Evolutionary conservation across 2,113 vertebrate species (phyloP).

Genomic region (Lampris incognitus): DNA sequence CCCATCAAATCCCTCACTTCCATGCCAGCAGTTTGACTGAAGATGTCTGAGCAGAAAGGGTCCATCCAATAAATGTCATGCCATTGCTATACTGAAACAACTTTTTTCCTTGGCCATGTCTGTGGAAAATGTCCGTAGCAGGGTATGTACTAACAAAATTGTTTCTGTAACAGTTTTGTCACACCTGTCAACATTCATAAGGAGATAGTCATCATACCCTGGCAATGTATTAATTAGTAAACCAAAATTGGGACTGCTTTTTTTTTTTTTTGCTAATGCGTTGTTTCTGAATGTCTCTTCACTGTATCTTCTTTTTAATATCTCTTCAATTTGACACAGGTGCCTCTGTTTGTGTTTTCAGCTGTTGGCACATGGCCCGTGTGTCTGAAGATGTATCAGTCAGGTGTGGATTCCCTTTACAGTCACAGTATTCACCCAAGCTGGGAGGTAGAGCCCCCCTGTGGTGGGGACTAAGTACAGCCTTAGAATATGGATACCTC

Average conservation of each 20-base stretch:
- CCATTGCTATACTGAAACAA: constrained; percentile 52
- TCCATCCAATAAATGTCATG: constrained; percentile 36
- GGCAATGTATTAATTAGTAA: constrained; percentile 28
- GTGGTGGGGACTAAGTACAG: constrained; percentile 43
- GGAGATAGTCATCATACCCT: constrained; percentile 17
- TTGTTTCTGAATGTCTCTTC: constrained; percentile 2
- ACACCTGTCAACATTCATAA: constrained; percentile 29
- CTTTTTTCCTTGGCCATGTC: constrained; percentile 67
- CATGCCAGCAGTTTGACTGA: constrained; percentile 62
- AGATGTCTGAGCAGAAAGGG: constrained; percentile 54
- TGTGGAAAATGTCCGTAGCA: constrained; percentile 62
- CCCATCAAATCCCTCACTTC: constrained; percentile 45
- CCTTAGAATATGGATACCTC: not conserved
- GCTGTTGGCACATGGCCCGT: not conserved
- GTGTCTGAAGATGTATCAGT: not conserved
- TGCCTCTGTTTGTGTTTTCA: not conserved
- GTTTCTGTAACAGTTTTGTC: constrained; percentile 48
- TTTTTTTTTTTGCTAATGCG: not conserved
- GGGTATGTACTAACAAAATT: constrained; percentile 23
- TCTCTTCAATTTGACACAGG: constrained; percentile 6
- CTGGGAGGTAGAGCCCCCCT: constrained; percentile 37
- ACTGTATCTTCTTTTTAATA: not conserved
- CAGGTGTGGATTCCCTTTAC: not conserved
- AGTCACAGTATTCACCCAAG: constrained; percentile 23
- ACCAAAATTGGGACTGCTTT: constrained; percentile 16